Evolutionary conservation across 1,140 invertebrate genomes (phyloP), one percentile per base, ranked within the genome.

Genomic region (Trichonephila inaurata): DNA sequence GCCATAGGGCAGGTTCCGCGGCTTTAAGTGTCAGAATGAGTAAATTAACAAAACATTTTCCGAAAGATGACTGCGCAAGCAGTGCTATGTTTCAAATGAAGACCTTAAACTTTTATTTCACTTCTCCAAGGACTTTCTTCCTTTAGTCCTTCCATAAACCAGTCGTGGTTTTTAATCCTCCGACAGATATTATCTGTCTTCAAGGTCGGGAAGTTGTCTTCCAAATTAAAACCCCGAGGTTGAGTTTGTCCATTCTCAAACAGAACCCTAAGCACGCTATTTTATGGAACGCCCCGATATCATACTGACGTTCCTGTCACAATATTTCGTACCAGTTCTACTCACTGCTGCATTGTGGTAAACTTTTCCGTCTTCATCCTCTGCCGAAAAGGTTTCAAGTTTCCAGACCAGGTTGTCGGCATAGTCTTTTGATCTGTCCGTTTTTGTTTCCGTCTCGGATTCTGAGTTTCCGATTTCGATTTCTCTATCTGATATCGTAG

Each of bases 391-490:
- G 60, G 86, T 88, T 7, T 88, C 86, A 40, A 16, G 44, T 88
- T 88, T 33, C 62, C 12, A 16, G 24, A 21, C 4, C n/a, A 58
- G n/a, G 2, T 60, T 44, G 86, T 64, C 86, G 60, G 86, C 24
- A 4, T 18, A 21, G 8, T 19, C 33, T 61, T 88, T 88, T 88
- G 86, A 88, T 64, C 44, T 85, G 83, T 85, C 83, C n/a, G 44
- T 61, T 58, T 58, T 58, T 85, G 51, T 66, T 19, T 85, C 61
- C 4, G 24, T 33, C 28, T 16, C 24, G 58, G 19, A n/a, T 66
- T 87, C 64, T 21, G 40, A 66, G 62, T 85, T 60, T 85, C 61
- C 83, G 83, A 85, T 85, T 85, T 85, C 82, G 82, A 60, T 77
- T 77, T 77, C 18, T 33, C 72, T 28, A 33, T 77, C 14, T 77